Evolutionary conservation across 2,113 vertebrate genomes (phyloP).

Genomic region (Probosciger aterrimus): DNA sequence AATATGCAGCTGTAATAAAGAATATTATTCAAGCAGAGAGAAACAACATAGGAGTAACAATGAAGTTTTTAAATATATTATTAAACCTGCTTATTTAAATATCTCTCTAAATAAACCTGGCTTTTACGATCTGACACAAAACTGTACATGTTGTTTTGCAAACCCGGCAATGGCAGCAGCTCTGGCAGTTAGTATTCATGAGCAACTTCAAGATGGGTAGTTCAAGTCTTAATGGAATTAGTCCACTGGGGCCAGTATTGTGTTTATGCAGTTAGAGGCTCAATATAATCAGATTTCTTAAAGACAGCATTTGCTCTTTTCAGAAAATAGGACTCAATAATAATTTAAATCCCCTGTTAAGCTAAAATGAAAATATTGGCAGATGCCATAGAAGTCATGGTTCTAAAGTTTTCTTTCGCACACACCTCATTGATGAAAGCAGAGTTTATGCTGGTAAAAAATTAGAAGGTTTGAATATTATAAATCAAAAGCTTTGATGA

Average conservation of each 20-base stretch:
- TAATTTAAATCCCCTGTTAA: constrained; percentile 47
- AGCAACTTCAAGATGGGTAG: constrained; percentile 45
- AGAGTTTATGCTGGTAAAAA: neutral
- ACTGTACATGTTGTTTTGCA: neutral
- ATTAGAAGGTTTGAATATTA: neutral
- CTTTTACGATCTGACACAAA: constrained; percentile 18
- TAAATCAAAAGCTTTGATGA: neutral
- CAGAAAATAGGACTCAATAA: constrained; percentile 50
- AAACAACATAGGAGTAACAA: neutral
- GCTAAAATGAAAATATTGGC: constrained; percentile 51
- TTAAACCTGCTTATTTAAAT: constrained; percentile 35
- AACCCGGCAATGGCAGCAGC: neutral
- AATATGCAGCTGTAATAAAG: constrained; percentile 8
- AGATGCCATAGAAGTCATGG: constrained; percentile 3
- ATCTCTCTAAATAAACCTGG: neutral
- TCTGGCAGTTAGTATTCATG: constrained; percentile 53
- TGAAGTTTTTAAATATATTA: neutral
- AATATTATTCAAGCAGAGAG: neutral
- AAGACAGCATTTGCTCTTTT: constrained; percentile 31
- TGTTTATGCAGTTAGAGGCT: constrained; percentile 56
- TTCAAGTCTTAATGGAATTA: constrained; percentile 65
- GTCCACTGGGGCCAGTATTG: constrained; percentile 45
- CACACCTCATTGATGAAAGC: neutral
- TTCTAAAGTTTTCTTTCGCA: neutral
- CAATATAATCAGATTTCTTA: constrained; percentile 60